A percentile compares a stretch with the other conserved stretches of the same genome.
These are phyloP conservation scores for Palythoa caribaeorum DNA, from an alignment of 92 coral and sea anemone species.

Conservation along the genomic window DNA sequence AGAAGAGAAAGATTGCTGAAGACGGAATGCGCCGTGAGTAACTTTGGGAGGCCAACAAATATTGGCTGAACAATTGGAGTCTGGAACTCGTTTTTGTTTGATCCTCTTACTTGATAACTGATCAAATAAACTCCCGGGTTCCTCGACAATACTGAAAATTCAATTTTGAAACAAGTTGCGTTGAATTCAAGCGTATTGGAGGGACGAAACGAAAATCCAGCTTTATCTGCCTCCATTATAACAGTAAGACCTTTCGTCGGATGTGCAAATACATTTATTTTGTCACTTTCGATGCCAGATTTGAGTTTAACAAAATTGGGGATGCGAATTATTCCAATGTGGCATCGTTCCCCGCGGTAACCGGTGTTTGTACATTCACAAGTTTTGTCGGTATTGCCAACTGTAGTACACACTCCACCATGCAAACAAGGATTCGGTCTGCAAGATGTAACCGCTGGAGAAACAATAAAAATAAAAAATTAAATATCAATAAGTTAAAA, in stretches of 20 bases:
- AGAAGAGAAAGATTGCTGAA: not conserved
- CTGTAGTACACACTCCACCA: constrained; percentile 50
- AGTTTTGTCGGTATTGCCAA: not conserved
- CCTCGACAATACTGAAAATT: constrained; percentile 26
- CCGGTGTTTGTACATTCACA: constrained; percentile 73
- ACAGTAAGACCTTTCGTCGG: constrained; percentile 35
- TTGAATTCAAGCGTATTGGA: not conserved
- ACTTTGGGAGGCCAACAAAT: constrained; percentile 9
- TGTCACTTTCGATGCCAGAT: not conserved
- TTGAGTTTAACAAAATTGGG: constrained; percentile 62
- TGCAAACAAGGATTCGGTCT: constrained; percentile 70
- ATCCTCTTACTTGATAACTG: constrained; percentile 13
- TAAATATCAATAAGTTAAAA: not conserved
- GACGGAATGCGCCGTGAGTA: not conserved
- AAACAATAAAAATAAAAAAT: not conserved
- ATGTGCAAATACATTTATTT: constrained; percentile 36
- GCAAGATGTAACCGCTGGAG: constrained; percentile 49
- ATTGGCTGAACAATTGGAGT: constrained; percentile 33
- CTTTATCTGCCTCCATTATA: not conserved
- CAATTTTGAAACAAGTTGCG: not conserved
- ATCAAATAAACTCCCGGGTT: constrained; percentile 33
- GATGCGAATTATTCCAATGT: constrained; percentile 55
- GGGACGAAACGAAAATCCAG: constrained; percentile 26
- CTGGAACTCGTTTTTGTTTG: constrained; percentile 34
- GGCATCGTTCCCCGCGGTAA: constrained; percentile 60